Percentiles rank a stretch among this genome's conserved stretches.
Evolutionary conservation across 2,888 invertebrate genomes (phyloP).

Genomic region (Oegoconia quadripuncta): DNA sequence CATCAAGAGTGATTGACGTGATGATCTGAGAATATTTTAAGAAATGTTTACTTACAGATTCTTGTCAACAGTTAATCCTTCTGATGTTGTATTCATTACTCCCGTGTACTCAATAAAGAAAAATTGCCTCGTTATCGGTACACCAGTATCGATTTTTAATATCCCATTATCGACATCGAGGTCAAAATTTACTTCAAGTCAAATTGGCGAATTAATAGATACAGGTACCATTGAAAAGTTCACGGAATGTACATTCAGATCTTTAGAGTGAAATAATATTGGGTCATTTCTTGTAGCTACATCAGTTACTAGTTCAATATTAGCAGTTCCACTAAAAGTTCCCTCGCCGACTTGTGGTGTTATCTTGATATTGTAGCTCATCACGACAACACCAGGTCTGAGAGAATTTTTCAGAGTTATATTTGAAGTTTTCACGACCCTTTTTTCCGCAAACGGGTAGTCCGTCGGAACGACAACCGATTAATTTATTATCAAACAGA

Average conservation of each 20-base stretch:
- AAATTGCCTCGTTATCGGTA: too few relatives aligned
- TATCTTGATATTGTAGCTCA: constrained; percentile 1
- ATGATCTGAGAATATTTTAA: too few relatives aligned
- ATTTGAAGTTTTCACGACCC: not conserved
- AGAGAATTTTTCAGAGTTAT: not conserved
- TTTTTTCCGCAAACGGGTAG: too few relatives aligned
- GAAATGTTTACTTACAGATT: too few relatives aligned
- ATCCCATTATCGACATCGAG: not conserved
- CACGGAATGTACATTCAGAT: not conserved
- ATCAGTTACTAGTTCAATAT: not conserved
- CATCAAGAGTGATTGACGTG: too few relatives aligned
- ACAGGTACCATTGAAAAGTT: not conserved
- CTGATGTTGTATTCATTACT: too few relatives aligned
- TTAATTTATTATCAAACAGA: not conserved
- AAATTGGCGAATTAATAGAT: not conserved
- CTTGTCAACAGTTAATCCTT: too few relatives aligned
- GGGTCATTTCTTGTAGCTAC: constrained; percentile 3
- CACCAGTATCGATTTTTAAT: not conserved
- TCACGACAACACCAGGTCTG: not conserved
- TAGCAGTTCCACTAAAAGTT: constrained; percentile 2
- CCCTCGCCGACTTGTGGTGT: not conserved
- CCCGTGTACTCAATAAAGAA: too few relatives aligned
- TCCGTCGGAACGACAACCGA: too few relatives aligned
- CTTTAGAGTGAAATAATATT: constrained; percentile 1
- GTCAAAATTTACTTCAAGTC: not conserved